Percentiles rank a stretch among this genome's conserved stretches.
These are phyloP conservation scores for Drosophila meridionalis DNA, from an alignment of 2,888 invertebrate species.

Conservation along the genomic window DNA sequence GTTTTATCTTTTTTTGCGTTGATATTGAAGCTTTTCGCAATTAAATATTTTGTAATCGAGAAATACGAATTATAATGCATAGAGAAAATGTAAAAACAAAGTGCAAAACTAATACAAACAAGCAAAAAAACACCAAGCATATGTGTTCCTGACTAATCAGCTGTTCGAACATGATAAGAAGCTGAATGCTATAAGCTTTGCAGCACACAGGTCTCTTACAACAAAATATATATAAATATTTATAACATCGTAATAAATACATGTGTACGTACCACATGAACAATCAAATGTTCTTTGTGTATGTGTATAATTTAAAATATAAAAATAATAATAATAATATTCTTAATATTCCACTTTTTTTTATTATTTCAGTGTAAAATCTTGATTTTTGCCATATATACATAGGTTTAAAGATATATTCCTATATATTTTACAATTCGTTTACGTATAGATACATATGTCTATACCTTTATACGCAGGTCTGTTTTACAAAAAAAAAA, in stretches of 20 bases:
- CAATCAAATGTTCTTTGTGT: no score
- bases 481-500: no score
- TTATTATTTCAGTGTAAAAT: no score
- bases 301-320: no score
- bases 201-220: conserved; percentile 3
- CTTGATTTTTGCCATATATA: no score
- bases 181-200: conserved; percentile 33
- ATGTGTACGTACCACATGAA: background rate
- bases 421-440: no score
- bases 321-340: no score
- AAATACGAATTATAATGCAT: conserved; percentile 26
- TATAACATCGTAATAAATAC: background rate
- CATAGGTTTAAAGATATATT: no score
- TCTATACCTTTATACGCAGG: no score
- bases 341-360: no score
- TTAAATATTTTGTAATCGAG: conserved; percentile 34
- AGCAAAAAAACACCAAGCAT: conserved; percentile 12
- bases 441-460: no score
- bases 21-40: conserved; percentile 26
- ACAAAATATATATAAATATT: conserved; percentile 5
- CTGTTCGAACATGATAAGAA: conserved; percentile 39
- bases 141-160: conserved; percentile 24
- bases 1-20: conserved; percentile 15
- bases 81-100: conserved; percentile 23
- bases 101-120: conserved; percentile 20